Base-by-base conservation (phyloP, 2,888 invertebrate species). In the Drosophila nigricruria region DNA sequence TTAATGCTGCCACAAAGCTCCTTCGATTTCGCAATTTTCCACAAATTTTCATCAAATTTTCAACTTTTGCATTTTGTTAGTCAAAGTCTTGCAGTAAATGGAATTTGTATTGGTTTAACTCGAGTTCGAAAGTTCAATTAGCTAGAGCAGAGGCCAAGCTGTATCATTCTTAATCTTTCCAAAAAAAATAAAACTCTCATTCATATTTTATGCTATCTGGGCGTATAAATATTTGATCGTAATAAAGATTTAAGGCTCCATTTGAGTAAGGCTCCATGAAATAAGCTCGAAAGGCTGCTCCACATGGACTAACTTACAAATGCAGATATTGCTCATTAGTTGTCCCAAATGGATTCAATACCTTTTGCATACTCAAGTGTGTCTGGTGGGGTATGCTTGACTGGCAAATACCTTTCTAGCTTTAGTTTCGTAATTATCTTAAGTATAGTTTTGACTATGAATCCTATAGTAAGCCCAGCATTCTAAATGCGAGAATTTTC, bases 61-160 rank as follows among this genome's bases (percentile, higher is more conserved):
- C n/a, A 25, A 45, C 25, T 45, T 47, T 47, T 47, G 47, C 47
- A 47, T n/a, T 47, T 47, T 27, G 47, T n/a, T 47, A 47, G 47
- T 2, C 47, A 32, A 49, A 49, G 49, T 30, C 30, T 18, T 30
- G 30, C 6, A 12, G 12, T 30, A 30, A 49, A 27, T 27, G 25
- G 16, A 47, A 25, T 27, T 47, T n/a, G n/a, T 27, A n/a, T 47
- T n/a, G 25, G 47, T 5, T 47, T 10, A 27, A 27, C 5, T 27
- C 47, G 10, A 16, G 14, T 2, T 8, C 6, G 43, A 43, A 12
- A 45, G 47, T 10, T n/a, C 49, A 6, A 49, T 30, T 30, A 0
- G 18, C 49, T 0, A 3, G 6, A 14, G 18, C 30, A 4, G 18
- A 18, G n/a, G 1, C 14, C 25, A 30, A 30, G 30, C n/a, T n/a